Conservation (phyloP, 2,888 invertebrate genomes). For the Thera britannica region DNA sequence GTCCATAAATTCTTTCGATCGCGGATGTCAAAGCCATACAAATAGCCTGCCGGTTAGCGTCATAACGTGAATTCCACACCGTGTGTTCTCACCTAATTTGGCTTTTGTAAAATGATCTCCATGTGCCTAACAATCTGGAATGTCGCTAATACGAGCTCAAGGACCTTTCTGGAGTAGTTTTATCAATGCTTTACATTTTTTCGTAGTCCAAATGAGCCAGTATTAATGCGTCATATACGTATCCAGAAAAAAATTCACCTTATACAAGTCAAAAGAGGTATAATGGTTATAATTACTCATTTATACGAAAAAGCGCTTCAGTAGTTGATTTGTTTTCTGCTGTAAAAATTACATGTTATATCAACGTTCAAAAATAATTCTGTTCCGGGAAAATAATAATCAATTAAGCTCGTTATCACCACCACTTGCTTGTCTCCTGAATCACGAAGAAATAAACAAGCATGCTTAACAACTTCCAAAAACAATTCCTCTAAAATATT, state of each 20-base stretch:
- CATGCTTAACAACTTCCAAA: conserved; percentile 20
- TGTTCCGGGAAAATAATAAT: conserved; percentile 1
- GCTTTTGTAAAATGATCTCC: conserved; percentile 58
- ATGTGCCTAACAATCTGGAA: conserved; percentile 38
- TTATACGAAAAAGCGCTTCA: too few relatives aligned
- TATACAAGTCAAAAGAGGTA: conserved; percentile 14
- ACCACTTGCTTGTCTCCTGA: conserved; percentile 11
- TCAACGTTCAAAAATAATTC: too few relatives aligned
- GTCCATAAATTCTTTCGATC: not conserved
- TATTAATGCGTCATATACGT: conserved; percentile 20
- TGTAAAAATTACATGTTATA: too few relatives aligned
- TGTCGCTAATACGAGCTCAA: conserved; percentile 29
- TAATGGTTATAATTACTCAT: not conserved
- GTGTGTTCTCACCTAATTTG: conserved; percentile 38
- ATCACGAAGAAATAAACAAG: conserved; percentile 16
- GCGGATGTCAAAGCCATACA: not conserved
- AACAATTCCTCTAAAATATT: conserved; percentile 29
- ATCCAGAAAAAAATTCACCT: conserved; percentile 33
- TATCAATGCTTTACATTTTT: conserved; percentile 61
- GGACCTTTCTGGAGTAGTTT: conserved; percentile 49
- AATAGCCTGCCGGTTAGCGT: not conserved
- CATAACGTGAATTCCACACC: not conserved
- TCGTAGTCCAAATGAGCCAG: conserved; percentile 48
- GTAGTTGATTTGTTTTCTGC: too few relatives aligned
- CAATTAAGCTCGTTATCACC: conserved; percentile 13